Evolutionary conservation across 2,888 invertebrate species (phyloP), one percentile per base, ranked within the genome.

Genomic region (Sphaeridia pumilis): DNA sequence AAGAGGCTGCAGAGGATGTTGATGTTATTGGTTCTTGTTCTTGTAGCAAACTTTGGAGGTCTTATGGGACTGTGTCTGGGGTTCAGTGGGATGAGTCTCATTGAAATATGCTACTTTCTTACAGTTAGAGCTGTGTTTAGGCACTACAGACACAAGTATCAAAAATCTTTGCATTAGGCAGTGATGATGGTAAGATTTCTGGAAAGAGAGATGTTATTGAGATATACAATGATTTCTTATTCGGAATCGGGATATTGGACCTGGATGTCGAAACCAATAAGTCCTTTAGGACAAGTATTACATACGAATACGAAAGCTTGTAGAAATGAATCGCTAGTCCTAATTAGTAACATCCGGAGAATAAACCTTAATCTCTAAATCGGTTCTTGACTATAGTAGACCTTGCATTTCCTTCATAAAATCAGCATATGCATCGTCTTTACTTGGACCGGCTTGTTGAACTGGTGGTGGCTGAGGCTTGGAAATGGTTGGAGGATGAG

Each of bases 351-450:
- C 10, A 31, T 31, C 31, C 7, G 14, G 10, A 10, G 31, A 10
- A 31, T 31, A 31, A 10, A 31, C 14, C 7, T 31, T 10, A 10
- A 31, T 41, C 7, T 22, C 17, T 10, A 44, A 12, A 44, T 24
- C 35, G n/a, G n/a, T n/a, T n/a, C n/a, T 34, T 10, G 22, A 36
- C 73, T 70, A 93, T 69, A 97, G 76, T 26, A 97, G 74, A 46
- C 87, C 90, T 69, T 93, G 85, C 90, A 98, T 93, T 75, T 98
- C 97, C 70, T 84, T 84, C 94, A 98, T 95, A 70, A 98, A 98
- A 71, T 92, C 89, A 76, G 92, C 85, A 68, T 98, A 98, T 12
- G 95, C 97, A 69, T 97, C 97, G 69, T 97, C 97, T 70, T 95
- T 97, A 54, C 87, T 92, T 0, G 78, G 78, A 60, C 73, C 75